These are phyloP conservation scores for Pelodiscus sinensis DNA, from an alignment of 2,113 vertebrate genomes.

Conservation along the genomic window DNA sequence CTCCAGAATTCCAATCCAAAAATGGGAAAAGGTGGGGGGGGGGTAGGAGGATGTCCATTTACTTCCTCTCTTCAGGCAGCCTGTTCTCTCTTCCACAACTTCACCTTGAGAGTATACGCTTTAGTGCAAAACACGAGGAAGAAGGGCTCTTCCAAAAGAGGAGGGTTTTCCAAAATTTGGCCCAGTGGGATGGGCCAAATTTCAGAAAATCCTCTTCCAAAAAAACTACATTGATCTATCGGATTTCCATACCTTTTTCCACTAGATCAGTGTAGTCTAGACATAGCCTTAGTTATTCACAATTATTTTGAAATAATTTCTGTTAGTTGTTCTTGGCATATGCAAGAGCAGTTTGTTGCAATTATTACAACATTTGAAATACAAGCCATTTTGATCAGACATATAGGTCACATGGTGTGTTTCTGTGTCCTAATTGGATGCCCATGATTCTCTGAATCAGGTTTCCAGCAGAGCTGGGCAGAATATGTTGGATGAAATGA, in stretches of 20 bases:
- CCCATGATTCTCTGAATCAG: background rate
- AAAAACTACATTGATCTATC: no score
- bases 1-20: constrained; percentile 39
- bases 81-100: background rate
- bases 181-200: no score
- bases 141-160: no score
- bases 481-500: background rate
- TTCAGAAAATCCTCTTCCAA: no score
- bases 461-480: background rate
- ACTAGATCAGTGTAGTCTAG: no score
- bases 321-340: background rate
- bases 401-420: background rate
- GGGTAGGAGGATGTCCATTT: constrained; percentile 30
- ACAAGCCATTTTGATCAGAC: background rate
- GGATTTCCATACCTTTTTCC: no score
- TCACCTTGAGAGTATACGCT: background rate
- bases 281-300: background rate
- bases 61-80: background rate
- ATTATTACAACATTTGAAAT: background rate
- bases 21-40: constrained; percentile 25
- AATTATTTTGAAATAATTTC: background rate
- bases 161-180: no score
- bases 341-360: background rate
- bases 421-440: background rate
- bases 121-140: background rate